Conservation (phyloP, 1,140 invertebrate species). For the Tetragonula clypearis region DNA sequence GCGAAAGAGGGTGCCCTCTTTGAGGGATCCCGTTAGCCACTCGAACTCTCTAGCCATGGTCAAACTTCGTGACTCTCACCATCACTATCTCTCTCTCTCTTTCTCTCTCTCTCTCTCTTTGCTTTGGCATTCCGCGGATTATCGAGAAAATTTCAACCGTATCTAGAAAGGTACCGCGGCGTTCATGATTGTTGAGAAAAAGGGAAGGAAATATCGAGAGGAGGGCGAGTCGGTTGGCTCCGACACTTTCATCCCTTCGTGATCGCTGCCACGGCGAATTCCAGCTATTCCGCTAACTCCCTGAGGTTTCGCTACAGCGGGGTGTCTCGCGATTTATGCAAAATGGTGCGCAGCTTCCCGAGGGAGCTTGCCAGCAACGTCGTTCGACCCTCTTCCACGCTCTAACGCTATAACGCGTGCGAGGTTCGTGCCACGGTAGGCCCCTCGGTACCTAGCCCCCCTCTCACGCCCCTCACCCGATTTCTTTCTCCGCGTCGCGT, state of each 20-base stretch:
- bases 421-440: conserved; percentile 39
- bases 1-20: conserved; percentile 23
- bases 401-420: conserved; percentile 75
- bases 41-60: not conserved
- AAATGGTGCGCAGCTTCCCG: conserved; percentile 79
- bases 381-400: conserved; percentile 64
- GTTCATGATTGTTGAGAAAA: conserved; percentile 17
- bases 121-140: not conserved
- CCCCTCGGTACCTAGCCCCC: conserved; percentile 35
- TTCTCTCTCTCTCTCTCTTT: too few species aligned
- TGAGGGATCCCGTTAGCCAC: not conserved
- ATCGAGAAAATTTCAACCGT: not conserved
- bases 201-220: conserved; percentile 56
- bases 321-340: conserved; percentile 82
- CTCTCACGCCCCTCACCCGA: not conserved
- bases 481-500: conserved; percentile 48
- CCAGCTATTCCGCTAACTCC: conserved; percentile 73
- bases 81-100: not conserved
- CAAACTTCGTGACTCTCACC: too few species aligned
- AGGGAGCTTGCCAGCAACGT: conserved; percentile 71
- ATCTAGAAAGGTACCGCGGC: not conserved
- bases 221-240: conserved; percentile 21
- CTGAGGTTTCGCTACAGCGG: conserved; percentile 68
- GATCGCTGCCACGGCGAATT: conserved; percentile 59
- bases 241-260: conserved; percentile 58